Evolutionary conservation across 2,113 vertebrate genomes (phyloP).

Genomic region (Rhinoderma darwinii): DNA sequence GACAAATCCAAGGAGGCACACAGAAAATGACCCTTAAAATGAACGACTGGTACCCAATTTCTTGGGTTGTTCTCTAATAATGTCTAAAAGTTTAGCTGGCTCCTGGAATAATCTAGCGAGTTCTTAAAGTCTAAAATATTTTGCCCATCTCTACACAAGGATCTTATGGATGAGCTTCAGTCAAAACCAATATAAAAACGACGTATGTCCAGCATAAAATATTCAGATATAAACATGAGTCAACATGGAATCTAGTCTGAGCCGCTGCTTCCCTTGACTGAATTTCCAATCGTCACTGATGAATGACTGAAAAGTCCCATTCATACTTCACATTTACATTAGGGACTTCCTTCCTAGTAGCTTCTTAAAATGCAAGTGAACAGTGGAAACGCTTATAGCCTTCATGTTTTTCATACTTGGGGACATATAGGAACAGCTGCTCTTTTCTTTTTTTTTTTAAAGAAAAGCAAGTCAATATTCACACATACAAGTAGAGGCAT

Average conservation of each 20-base stretch:
- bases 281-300: background rate
- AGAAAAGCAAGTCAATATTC: background rate
- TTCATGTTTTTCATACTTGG: background rate
- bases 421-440: too few species aligned
- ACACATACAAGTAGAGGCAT: background rate
- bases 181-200: background rate
- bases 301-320: constrained; percentile 28
- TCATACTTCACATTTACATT: background rate
- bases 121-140: too few species aligned
- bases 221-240: constrained; percentile 27
- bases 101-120: too few species aligned
- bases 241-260: constrained; percentile 1
- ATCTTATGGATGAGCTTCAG: too few species aligned
- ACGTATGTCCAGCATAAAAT: background rate
- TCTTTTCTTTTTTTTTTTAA: too few species aligned
- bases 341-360: background rate
- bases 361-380: background rate
- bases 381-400: background rate
- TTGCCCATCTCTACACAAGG: too few species aligned
- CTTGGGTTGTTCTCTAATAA: too few species aligned
- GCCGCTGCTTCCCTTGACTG: background rate
- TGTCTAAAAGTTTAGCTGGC: too few species aligned
- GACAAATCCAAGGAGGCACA: too few species aligned
- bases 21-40: too few species aligned
- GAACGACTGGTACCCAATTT: too few species aligned